A percentile compares a stretch with the other conserved stretches of the same genome.
Conservation (phyloP, 1,140 invertebrate genomes). For the Protaetia brevitarsis region DNA sequence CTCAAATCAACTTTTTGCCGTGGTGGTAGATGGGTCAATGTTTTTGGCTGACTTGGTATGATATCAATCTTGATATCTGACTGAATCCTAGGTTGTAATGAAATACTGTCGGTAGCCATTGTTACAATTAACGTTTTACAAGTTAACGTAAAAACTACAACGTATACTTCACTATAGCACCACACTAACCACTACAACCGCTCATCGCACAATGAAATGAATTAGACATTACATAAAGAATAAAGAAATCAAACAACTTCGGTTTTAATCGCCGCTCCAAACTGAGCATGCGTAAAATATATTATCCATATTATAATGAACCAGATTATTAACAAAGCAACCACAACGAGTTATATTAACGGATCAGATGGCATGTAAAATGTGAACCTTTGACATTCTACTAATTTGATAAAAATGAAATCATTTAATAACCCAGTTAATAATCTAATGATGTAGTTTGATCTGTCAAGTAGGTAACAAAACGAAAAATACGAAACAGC, state of each 20-base stretch:
- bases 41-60: constrained; percentile 67
- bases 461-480: too few relatives aligned
- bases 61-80: constrained; percentile 58
- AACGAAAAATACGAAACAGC: too few relatives aligned
- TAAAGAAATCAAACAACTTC: not conserved
- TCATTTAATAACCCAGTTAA: constrained; percentile 5
- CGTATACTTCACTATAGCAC: not conserved
- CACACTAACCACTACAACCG: not conserved
- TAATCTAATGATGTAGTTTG: too few relatives aligned
- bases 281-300: not conserved
- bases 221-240: not conserved
- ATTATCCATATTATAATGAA: not conserved
- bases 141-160: not conserved
- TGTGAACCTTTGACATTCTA: constrained; percentile 8
- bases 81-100: constrained; percentile 50
- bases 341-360: not conserved
- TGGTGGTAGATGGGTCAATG: constrained; percentile 77
- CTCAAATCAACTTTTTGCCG: constrained; percentile 83
- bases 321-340: not conserved
- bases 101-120: constrained; percentile 49
- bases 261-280: not conserved
- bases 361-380: not conserved
- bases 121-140: constrained; percentile 28
- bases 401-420: not conserved
- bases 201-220: not conserved